A percentile compares a stretch with the other conserved stretches of the same genome.
Evolutionary conservation across 2,113 vertebrate species (phyloP).

Genomic region (Cyprinodon variegatus): DNA sequence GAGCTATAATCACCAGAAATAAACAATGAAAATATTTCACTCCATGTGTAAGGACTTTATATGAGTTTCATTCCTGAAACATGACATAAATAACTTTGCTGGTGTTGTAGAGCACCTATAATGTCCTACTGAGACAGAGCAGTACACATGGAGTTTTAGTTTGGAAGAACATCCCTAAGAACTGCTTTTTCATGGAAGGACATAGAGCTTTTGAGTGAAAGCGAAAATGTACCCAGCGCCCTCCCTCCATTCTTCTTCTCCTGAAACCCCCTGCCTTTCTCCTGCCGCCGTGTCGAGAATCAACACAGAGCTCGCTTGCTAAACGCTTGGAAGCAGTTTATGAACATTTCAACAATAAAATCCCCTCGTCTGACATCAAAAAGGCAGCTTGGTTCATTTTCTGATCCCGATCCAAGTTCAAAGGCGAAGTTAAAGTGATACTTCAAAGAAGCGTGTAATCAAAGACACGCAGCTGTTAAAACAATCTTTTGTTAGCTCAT

Average conservation of each 20-base stretch:
- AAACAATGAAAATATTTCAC: no score
- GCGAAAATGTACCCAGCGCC: constrained; percentile 50
- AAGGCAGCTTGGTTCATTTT: constrained; percentile 92
- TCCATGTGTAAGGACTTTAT: background rate
- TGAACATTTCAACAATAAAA: constrained; percentile 97
- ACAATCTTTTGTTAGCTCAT: constrained; percentile 99
- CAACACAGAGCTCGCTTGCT: constrained; percentile 79
- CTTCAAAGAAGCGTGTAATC: constrained; percentile 99
- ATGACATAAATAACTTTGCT: background rate
- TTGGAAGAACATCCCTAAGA: constrained; percentile 42
- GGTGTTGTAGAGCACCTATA: constrained; percentile 1
- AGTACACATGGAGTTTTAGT: constrained; percentile 45
- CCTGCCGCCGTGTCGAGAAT: constrained; percentile 73
- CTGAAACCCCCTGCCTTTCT: constrained; percentile 21
- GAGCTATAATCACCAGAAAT: no score
- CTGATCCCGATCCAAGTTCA: constrained; percentile 99
- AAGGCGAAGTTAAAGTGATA: constrained; percentile 96
- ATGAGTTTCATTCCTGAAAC: background rate
- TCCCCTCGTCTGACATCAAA: constrained; percentile 95
- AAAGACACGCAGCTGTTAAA: constrained; percentile 99
- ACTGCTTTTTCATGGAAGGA: constrained; percentile 23
- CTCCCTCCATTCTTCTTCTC: constrained; percentile 40
- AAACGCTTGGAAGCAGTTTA: constrained; percentile 89
- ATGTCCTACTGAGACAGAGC: constrained; percentile 41
- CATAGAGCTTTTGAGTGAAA: constrained; percentile 56